Base-by-base conservation (phyloP, 2,888 invertebrate species). In the Pseudolycoriella hygida region DNA sequence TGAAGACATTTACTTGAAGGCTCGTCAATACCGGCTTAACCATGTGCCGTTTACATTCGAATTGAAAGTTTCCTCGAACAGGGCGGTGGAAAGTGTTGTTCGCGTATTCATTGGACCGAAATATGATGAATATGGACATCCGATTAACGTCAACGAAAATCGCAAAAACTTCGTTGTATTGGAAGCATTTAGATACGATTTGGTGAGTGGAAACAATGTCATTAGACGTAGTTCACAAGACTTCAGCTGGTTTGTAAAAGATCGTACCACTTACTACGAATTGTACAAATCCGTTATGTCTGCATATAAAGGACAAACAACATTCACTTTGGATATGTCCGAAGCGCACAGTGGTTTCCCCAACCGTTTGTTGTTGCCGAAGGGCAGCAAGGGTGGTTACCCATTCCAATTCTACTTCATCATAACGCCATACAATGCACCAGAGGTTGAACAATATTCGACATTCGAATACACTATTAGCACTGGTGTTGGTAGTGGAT, bases 51-150 rank as follows among this genome's bases (percentile, higher is more conserved):
- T 76, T 67, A 69, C 66, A 53, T 67, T 74, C 41, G 70, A 69
- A 17, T 52, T 77, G 42, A 67, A 68, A 41, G 64, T 78, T 17
- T 52, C 66, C n/a, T 74, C 76, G 31, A 12, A 34, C 5, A 34
- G 73, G 51, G 56, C 67, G 14, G 66, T 64, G 6, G 72, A 74
- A 55, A 72, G 71, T 50, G 72, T 79, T 12, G 72, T 82, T 3
- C 74, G 77, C 49, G 61, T 77, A 3, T 81, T 73, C 68, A 60
- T 80, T 50, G 81, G 78, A 58, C 82, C 82, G 2, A 80, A 80
- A 60, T 70, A 70, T 56, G 77, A 80, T 56, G 59, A 73, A 48
- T 56, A 68, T 43, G 71, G 71, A 42, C 69, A 69, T 37, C 56
- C 70, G 18, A 66, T 76, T 42, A 71, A 74, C 51, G 66, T 79